Evolutionary conservation across 2,888 invertebrate genomes (phyloP).

Genomic region (Drosophila fulvimacula): DNA sequence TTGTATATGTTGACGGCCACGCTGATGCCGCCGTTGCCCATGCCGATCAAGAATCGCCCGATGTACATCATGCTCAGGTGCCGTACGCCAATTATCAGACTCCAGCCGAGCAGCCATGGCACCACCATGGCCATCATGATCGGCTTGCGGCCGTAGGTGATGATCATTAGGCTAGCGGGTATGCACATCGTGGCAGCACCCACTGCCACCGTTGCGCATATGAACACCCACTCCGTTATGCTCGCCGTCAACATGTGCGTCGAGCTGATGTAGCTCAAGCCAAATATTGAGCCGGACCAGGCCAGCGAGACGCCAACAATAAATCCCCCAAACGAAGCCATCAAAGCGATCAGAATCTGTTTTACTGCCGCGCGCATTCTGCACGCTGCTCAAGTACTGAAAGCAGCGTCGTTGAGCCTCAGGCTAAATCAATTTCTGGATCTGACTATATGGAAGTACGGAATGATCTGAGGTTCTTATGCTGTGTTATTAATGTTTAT

Average conservation of each 20-base stretch:
- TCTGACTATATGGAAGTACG: not conserved
- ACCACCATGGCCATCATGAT: constrained; percentile 84
- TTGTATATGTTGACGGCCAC: constrained; percentile 92
- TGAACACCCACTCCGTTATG: not conserved
- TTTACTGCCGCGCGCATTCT: not conserved
- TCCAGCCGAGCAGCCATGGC: constrained; percentile 90
- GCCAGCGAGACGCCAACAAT: constrained; percentile 50
- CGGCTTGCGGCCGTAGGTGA: constrained; percentile 88
- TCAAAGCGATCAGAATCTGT: constrained; percentile 25
- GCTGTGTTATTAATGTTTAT: too few relatives aligned
- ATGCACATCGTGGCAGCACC: constrained; percentile 89
- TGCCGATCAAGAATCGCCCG: constrained; percentile 70
- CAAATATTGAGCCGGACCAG: constrained; percentile 54
- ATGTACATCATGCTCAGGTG: constrained; percentile 81
- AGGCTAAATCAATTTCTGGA: not conserved
- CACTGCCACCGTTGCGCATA: constrained; percentile 88
- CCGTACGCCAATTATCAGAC: constrained; percentile 88
- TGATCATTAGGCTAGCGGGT: constrained; percentile 88
- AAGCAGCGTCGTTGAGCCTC: not conserved
- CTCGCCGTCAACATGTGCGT: not conserved
- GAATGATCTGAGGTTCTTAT: too few relatives aligned
- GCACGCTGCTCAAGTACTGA: not conserved
- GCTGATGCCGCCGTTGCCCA: constrained; percentile 88
- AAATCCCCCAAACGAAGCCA: constrained; percentile 51
- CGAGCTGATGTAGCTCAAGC: not conserved